A percentile compares a stretch with the other conserved stretches of the same genome.
Conservation (phyloP, 2,113 vertebrate genomes). For the Neogale vison region DNA sequence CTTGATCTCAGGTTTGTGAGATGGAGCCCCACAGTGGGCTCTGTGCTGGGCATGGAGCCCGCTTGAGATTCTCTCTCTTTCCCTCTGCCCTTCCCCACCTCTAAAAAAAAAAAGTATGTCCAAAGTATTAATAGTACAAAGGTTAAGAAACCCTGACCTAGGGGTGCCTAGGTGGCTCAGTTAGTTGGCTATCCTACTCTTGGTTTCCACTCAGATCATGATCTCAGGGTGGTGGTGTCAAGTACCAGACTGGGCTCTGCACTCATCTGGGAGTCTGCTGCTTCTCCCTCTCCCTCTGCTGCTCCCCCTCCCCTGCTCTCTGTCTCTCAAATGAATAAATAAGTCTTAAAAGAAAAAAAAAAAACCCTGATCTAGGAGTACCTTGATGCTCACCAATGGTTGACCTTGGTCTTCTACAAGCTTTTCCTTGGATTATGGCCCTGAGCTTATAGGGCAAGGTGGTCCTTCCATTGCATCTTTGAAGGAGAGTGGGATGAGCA, state of each 20-base stretch:
- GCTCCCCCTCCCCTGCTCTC: not conserved
- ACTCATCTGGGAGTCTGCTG: not conserved
- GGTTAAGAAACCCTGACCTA: not conserved
- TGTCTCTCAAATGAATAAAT: not conserved
- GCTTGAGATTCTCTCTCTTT: not conserved
- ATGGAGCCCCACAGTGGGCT: not conserved
- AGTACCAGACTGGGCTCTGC: not conserved
- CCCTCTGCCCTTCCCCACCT: not conserved
- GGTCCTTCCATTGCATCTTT: not conserved
- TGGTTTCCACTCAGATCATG: not conserved
- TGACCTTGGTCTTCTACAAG: constrained; percentile 22
- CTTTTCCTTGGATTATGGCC: constrained; percentile 1
- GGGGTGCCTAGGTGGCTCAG: not conserved
- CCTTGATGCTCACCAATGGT: constrained; percentile 28
- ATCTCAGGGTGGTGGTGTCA: not conserved
- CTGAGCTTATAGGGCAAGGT: not conserved
- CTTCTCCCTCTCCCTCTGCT: not conserved
- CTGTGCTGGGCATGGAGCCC: not conserved
- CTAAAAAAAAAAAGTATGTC: not conserved
- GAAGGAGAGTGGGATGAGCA: constrained; percentile 9
- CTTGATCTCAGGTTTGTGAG: not conserved
- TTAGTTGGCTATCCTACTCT: not conserved
- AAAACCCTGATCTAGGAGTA: constrained; percentile 1
- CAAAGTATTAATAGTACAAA: not conserved
- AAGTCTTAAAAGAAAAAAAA: not conserved